Evolutionary conservation across 2,888 invertebrate genomes (phyloP), one percentile per base, ranked within the genome.

Genomic region (Andrena trimmerana): DNA sequence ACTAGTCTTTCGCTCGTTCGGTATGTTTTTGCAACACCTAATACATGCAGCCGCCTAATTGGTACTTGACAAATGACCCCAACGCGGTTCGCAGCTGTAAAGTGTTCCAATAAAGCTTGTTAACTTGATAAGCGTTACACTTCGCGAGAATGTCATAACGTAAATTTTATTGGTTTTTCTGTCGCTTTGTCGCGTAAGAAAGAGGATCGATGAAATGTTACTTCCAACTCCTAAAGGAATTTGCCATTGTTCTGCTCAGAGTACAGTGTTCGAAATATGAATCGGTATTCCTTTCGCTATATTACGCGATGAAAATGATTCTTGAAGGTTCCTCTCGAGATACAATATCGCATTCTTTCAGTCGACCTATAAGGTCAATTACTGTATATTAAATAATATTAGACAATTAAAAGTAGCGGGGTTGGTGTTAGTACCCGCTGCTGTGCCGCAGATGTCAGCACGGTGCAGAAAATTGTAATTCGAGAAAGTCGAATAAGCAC

Each of bases 401-500:
- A 10, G 1, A 65, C 1, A n/a, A 31, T 78, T 67, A 50, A 70
- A 69, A n/a, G n/a, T 69, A 13, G 52, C 73, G 73, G 50, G 10
- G 5, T n/a, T 24, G 10, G 1, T 16, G n/a, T 48, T 68, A 59
- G 59, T 77, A 42, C 2, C 2, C 2, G 0, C 10, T 3, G 1
- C 6, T 16, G 2, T 5, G 1, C 13, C n/a, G 16, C n/a, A 83
- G 83, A 77, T 68, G 82, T 52, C 83, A 52, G 73, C 31, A 59
- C 20, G 6, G 24, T 36, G 24, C 60, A 65, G 73, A 71, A 67
- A 24, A 65, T 78, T 63, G 52, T 16, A 8, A 13, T 20, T 48
- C 70, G 85, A 86, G 86, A 79, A 89, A 80, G 77, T 79, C 60
- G 67, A 88, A 88, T 90, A 78, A 83, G 67, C 81, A 78, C 42